Evolutionary conservation across 2,888 invertebrate genomes (phyloP).

Genomic region (Nasonia oneida): DNA sequence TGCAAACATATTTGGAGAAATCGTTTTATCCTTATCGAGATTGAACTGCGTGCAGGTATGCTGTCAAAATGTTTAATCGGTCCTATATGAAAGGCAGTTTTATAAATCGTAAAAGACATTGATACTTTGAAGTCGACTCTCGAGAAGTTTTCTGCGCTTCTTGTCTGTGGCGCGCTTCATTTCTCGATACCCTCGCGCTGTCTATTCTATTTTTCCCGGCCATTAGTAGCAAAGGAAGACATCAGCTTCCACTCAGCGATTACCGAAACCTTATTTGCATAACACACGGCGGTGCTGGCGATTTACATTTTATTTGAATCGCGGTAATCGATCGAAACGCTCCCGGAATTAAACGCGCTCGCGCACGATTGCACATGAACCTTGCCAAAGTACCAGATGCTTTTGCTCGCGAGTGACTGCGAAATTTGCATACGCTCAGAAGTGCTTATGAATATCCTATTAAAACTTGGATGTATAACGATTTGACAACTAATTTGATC

Average conservation of each 20-base stretch:
- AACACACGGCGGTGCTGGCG: conserved; percentile 73
- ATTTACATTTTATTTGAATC: conserved; percentile 79
- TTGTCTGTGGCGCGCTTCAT: conserved; percentile 51
- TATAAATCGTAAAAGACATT: conserved; percentile 30
- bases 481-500: no score
- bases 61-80: no score
- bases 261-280: conserved; percentile 77
- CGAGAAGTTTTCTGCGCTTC: conserved; percentile 49
- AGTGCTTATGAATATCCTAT: not conserved
- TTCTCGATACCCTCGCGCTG: conserved; percentile 61
- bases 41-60: not conserved
- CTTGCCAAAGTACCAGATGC: conserved; percentile 30
- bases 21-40: not conserved
- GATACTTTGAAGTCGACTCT: conserved; percentile 46
- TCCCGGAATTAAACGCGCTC: conserved; percentile 71
- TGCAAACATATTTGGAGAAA: not conserved
- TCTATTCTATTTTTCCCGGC: conserved; percentile 73
- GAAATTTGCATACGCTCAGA: not conserved
- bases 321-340: conserved; percentile 76
- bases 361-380: conserved; percentile 53
- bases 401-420: not conserved
- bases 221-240: conserved; percentile 77
- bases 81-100: not conserved
- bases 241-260: conserved; percentile 79
- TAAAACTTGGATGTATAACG: not conserved